Conservation (phyloP, 1,140 invertebrate species). For the Homarus americanus region DNA sequence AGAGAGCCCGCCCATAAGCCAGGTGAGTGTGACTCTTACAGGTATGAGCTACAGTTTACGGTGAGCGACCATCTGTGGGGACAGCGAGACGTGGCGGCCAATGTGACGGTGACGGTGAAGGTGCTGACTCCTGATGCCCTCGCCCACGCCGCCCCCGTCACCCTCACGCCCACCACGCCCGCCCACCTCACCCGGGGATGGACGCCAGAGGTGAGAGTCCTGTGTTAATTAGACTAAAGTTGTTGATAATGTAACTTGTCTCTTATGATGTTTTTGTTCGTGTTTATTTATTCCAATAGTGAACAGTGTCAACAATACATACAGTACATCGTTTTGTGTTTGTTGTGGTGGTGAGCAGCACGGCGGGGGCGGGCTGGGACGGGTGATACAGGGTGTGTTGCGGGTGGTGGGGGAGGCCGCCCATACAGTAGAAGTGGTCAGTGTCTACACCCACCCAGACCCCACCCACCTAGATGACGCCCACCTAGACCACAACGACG, state of each 20-base stretch:
- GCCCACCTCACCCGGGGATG: slow-evolving; percentile 37
- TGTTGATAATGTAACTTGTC: not conserved
- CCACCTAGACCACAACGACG: not conserved
- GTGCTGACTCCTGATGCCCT: slow-evolving; percentile 20
- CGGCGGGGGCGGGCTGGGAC: not conserved
- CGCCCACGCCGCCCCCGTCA: slow-evolving; percentile 33
- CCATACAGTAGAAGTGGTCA: slow-evolving; percentile 7
- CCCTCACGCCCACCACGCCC: slow-evolving; percentile 23
- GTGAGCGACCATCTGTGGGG: slow-evolving; percentile 35
- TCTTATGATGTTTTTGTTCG: not conserved
- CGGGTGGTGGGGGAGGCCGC: not conserved
- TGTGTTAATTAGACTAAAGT: not conserved
- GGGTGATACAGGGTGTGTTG: slow-evolving; percentile 8
- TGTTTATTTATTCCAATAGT: not conserved
- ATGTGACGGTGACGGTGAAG: slow-evolving; percentile 42
- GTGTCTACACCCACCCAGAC: slow-evolving; percentile 12
- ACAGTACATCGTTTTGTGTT: not conserved
- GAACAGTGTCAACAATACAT: not conserved
- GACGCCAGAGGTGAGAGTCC: slow-evolving; percentile 17
- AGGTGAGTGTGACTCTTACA: not conserved
- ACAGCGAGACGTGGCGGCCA: slow-evolving; percentile 26
- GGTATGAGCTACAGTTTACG: slow-evolving; percentile 42
- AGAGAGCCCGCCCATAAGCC: too few species aligned
- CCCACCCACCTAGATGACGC: not conserved
- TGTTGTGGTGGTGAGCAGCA: not conserved